Percentiles rank a stretch among this genome's conserved stretches.
phyloP scores from a whole-genome alignment of 2,797 vertebrate genomes.

The Leptatherina wallacei region DNA sequence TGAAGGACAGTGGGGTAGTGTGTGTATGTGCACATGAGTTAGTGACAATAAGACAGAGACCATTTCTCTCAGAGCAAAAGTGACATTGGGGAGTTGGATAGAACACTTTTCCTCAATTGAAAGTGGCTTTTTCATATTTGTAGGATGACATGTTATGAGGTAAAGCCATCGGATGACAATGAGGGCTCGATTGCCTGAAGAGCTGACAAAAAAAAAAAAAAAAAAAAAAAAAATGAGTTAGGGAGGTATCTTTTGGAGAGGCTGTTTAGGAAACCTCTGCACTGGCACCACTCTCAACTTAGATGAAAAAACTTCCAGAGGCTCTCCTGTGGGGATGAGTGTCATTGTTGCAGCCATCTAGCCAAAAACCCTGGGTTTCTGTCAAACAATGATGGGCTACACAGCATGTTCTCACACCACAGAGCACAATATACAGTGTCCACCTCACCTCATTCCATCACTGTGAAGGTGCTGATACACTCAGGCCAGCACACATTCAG shows the following conservation, averaged over 20 bases:
- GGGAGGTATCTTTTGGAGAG: constrained; percentile 47
- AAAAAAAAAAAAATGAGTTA: constrained; percentile 34
- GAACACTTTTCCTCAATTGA: constrained; percentile 57
- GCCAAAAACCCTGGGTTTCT: constrained; percentile 43
- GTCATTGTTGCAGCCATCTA: constrained; percentile 23
- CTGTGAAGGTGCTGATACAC: constrained; percentile 53
- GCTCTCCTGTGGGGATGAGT: constrained; percentile 27
- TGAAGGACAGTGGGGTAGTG: constrained; percentile 51
- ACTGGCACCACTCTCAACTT: constrained; percentile 33
- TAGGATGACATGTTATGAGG: constrained; percentile 55
- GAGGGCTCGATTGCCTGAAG: constrained; percentile 30
- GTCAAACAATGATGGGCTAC: constrained; percentile 44
- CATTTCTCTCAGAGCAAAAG: constrained; percentile 76
- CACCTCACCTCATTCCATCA: constrained; percentile 64
- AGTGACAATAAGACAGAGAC: constrained; percentile 54
- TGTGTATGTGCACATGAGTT: constrained; percentile 21
- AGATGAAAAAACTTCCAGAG: constrained; percentile 56
- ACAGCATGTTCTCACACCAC: constrained; percentile 36
- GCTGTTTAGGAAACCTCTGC: constrained; percentile 44
- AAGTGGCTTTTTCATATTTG: constrained; percentile 61
- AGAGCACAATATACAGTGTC: constrained; percentile 49
- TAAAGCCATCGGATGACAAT: constrained; percentile 49
- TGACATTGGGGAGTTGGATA: constrained; percentile 79
- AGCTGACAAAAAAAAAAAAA: constrained; percentile 42
- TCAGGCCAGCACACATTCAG: constrained; percentile 28